These are phyloP conservation scores for Pollicipes pollicipes DNA, from an alignment of 1,140 invertebrate species.

Conservation along the genomic window DNA sequence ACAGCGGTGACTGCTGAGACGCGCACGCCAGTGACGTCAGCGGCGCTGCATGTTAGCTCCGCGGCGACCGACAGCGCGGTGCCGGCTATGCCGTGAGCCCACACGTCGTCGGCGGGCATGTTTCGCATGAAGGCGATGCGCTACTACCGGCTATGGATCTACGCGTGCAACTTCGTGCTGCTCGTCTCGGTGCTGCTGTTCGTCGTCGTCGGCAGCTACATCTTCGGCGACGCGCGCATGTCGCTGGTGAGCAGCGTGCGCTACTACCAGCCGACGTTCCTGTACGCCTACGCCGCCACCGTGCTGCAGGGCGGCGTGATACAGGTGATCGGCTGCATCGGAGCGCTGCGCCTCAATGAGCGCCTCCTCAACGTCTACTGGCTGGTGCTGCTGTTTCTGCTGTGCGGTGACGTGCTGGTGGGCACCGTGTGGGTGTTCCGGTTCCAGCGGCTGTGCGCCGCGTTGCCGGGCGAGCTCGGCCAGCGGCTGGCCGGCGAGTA, in stretches of 20 bases:
- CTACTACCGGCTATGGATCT: slow-evolving; percentile 83
- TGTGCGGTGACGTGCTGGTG: slow-evolving; percentile 63
- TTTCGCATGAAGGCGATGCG: slow-evolving; percentile 28
- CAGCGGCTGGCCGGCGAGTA: slow-evolving; percentile 41
- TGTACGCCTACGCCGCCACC: slow-evolving; percentile 65
- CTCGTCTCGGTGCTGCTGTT: slow-evolving; percentile 62
- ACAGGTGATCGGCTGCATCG: slow-evolving; percentile 53
- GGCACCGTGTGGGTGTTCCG: slow-evolving; percentile 73
- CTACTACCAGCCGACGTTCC: slow-evolving; percentile 55
- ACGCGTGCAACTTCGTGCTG: slow-evolving; percentile 72
- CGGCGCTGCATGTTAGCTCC: no score
- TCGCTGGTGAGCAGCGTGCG: slow-evolving; percentile 26
- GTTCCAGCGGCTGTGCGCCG: slow-evolving; percentile 51
- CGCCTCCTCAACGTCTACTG: slow-evolving; percentile 64
- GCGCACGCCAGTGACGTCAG: no score
- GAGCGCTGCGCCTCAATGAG: slow-evolving; percentile 56
- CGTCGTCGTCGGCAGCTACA: slow-evolving; percentile 49
- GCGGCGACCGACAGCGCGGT: no score
- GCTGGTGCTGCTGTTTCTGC: slow-evolving; percentile 54
- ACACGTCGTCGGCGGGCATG: slow-evolving; percentile 21
- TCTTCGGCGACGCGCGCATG: slow-evolving; percentile 35
- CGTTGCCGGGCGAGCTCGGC: slow-evolving; percentile 45
- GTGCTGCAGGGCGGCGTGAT: slow-evolving; percentile 41
- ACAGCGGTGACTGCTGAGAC: no score
- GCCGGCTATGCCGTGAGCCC: background rate